Evolutionary conservation across 1,140 invertebrate genomes (phyloP).

Genomic region (Microplitis mediator): DNA sequence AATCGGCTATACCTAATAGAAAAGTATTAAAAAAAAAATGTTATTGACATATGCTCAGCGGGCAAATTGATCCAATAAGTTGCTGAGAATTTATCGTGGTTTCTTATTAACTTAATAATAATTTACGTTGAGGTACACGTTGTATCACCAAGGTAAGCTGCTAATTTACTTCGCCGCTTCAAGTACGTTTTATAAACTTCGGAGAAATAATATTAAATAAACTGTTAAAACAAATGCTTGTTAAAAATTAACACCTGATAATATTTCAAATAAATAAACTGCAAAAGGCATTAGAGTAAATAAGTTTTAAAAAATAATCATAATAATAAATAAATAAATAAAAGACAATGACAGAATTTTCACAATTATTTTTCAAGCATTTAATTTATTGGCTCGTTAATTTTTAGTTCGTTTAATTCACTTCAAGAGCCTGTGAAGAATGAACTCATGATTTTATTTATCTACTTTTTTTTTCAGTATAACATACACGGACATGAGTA

Average conservation of each 20-base stretch:
- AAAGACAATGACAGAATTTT: slow-evolving; percentile 1
- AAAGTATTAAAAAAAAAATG: slow-evolving; percentile 35
- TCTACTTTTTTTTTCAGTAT: neutral
- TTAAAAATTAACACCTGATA: neutral
- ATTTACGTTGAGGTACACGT: neutral
- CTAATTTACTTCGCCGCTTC: neutral
- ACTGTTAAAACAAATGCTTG: neutral
- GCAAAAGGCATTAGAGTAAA: neutral
- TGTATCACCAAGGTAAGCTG: neutral
- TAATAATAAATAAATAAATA: slow-evolving; percentile 17
- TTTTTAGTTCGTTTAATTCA: slow-evolving; percentile 11
- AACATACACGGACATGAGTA: neutral
- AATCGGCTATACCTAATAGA: neutral
- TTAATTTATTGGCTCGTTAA: slow-evolving; percentile 19
- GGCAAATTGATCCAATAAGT: slow-evolving; percentile 28
- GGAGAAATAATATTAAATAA: no score
- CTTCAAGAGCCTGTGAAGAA: slow-evolving; percentile 8
- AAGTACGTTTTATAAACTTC: neutral
- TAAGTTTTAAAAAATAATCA: neutral
- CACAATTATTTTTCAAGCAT: neutral
- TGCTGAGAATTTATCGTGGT: neutral
- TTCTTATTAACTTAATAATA: neutral
- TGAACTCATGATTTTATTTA: neutral
- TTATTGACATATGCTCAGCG: slow-evolving; percentile 36
- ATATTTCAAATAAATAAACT: neutral